Evolutionary conservation across 2,113 vertebrate genomes (phyloP), one percentile per base, ranked within the genome.

Genomic region (Campylomormyrus numenius): DNA sequence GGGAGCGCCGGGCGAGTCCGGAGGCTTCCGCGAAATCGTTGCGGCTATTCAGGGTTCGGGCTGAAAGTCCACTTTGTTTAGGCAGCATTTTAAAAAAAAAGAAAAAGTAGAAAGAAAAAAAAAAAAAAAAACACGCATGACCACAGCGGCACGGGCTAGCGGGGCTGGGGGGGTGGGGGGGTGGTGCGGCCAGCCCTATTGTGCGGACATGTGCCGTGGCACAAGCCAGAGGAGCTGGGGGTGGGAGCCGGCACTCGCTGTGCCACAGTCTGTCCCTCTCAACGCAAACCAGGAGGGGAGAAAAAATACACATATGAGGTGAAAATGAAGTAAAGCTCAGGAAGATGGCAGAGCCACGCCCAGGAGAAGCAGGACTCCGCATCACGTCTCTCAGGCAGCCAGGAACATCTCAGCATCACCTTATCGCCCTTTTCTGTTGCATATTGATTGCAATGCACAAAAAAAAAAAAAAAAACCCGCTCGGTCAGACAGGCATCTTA

Each of bases 251-350:
- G 9, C 53, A 11, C 49, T 48, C 27, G 52, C 50, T 21, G 88
- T 88, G 45, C 35, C 39, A n/a, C 74, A 84, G 74, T 74, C 88
- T 89, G 74, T 89, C 88, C 8, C 35, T 42, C 24, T 24, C n/a
- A 17, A 62, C 53, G 87, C 9, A 39, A 5, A 77, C 70, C 31
- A 48, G 46, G 35, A 19, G 27, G 27, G 5, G 19, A 77, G 49
- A 77, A 35, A 50, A 35, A 53, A 74, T 21, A 39, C 4, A 27
- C 4, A 53, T 10, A 7, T 8, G 31, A 46, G n/a, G 31, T 87
- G 17, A 31, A 88, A 56, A 24, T 50, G 80, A 84, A 39, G 39
- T 24, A 46, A 48, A 39, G 80, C 42, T 17, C 0, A 4, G 45
- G 45, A 70, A 74, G 21, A 70, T 15, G 35, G 58, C 58, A 74